Evolutionary conservation across 2,113 vertebrate species (phyloP), one percentile per base, ranked within the genome.

Genomic region (Oryzias javanicus): DNA sequence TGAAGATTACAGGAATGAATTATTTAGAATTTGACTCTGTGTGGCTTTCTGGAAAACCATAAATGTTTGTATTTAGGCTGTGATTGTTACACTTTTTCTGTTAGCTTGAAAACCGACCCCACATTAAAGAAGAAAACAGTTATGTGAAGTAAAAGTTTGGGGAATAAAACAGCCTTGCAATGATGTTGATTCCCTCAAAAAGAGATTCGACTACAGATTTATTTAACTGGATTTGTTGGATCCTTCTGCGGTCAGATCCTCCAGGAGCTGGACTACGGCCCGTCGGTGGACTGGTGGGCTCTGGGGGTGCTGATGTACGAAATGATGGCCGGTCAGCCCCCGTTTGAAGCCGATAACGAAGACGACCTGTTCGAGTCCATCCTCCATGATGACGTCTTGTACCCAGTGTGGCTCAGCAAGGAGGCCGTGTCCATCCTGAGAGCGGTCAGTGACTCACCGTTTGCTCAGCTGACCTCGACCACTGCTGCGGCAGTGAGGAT

Each of bases 321-420:
- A 91, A 98, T 98, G 96, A 97, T 97, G 95, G 95, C 95, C 0
- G 95, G 96, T 1, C 95, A 98, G 65, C 95, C 94, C 2, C 96
- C 95, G 17, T 98, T 98, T 6, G 97, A 98, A 78, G 97, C 97
- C 0, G 96, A 98, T 77, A 98, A 98, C 1, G 97, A 98, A 81
- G 97, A 98, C 5, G 97, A 98, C 86, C 89, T 98, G 73, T 98
- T 98, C 44, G 97, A 98, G 84, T 98, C 97, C 60, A 98, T 98
- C 71, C 94, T 98, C 64, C 96, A 98, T 0, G 97, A 98, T 0
- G 97, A 98, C n/a, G 96, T 98, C 8, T 92, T 98, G 6, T 98
- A 98, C 81, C 97, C 97, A 0, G 96, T 98, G 51, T 98, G 97
- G 97, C 95, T 98, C 74, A 98, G 97, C 91, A 98, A 98, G 85